A percentile compares a stretch with the other conserved stretches of the same genome.
These are phyloP conservation scores for Nephotettix cincticeps DNA, from an alignment of 1,140 invertebrate genomes.

Conservation along the genomic window DNA sequence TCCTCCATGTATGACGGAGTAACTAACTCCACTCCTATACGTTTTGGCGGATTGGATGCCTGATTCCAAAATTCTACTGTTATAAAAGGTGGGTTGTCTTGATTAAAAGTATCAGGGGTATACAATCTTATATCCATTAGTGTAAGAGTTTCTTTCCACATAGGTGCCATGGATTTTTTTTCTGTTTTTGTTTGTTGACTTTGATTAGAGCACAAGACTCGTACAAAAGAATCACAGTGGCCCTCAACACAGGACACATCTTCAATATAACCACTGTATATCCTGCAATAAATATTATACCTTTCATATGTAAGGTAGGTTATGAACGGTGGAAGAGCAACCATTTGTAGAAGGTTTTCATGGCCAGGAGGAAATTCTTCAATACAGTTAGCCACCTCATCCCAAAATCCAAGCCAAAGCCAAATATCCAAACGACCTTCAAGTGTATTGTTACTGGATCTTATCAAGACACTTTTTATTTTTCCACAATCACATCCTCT, in stretches of 20 bases:
- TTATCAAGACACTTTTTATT: not conserved
- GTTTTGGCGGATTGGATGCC: not conserved
- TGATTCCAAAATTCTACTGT: not conserved
- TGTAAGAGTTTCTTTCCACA: not conserved
- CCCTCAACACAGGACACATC: not conserved
- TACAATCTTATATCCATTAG: not conserved
- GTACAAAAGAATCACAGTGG: not conserved
- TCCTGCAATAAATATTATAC: not conserved
- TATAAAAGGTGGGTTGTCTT: not conserved
- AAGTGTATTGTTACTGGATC: not conserved
- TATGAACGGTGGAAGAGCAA: not conserved
- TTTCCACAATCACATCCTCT: not conserved
- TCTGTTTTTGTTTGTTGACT: not conserved
- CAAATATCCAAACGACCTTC: not conserved
- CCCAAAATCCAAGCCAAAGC: slow-evolving; percentile 1
- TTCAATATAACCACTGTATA: not conserved
- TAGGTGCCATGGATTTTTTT: not conserved
- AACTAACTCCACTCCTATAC: not conserved
- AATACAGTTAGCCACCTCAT: not conserved
- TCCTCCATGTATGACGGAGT: not conserved
- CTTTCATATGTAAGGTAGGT: not conserved
- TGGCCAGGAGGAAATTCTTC: not conserved
- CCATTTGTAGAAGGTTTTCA: not conserved
- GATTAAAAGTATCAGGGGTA: not conserved
- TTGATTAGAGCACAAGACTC: not conserved